These are phyloP conservation scores for Ictalurus furcatus DNA, from an alignment of 2,113 vertebrate genomes.

Conservation along the genomic window DNA sequence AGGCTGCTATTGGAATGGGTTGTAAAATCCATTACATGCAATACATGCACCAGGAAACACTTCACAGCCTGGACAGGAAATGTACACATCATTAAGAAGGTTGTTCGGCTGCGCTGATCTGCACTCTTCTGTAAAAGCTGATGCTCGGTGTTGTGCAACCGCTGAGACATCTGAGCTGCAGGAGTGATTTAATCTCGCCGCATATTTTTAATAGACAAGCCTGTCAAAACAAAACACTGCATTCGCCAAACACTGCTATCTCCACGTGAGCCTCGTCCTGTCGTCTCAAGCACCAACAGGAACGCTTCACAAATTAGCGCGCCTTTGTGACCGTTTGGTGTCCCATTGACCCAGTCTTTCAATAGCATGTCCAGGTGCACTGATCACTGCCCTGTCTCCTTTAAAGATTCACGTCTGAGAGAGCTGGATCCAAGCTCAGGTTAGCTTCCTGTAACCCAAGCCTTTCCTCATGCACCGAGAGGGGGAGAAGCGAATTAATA, in stretches of 20 bases:
- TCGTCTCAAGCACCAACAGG: constrained; percentile 12
- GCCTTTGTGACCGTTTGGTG: constrained; percentile 33
- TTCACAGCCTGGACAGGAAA: not conserved
- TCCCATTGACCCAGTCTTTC: constrained; percentile 43
- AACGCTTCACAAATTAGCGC: constrained; percentile 45
- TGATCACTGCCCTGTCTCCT: constrained; percentile 42
- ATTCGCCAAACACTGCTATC: constrained; percentile 38
- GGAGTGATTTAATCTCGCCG: constrained; percentile 34
- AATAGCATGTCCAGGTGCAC: constrained; percentile 50
- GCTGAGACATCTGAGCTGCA: constrained; percentile 16
- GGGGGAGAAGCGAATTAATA: constrained; percentile 65
- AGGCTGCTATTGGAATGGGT: not conserved
- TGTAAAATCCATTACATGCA: not conserved
- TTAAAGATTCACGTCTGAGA: constrained; percentile 45
- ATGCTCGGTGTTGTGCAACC: not conserved
- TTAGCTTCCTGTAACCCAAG: constrained; percentile 76
- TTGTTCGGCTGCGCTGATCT: not conserved
- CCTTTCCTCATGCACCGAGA: constrained; percentile 62
- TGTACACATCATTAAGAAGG: not conserved
- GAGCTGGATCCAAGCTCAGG: constrained; percentile 50
- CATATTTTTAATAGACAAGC: constrained; percentile 36
- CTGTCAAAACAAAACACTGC: constrained; percentile 46
- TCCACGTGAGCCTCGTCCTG: constrained; percentile 2
- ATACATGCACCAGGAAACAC: not conserved
- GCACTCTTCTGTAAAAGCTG: constrained; percentile 10